A percentile compares a stretch with the other conserved stretches of the same genome.
phyloP scores from a whole-genome alignment of 1,140 invertebrate genomes.

The Drosophila parvula region DNA sequence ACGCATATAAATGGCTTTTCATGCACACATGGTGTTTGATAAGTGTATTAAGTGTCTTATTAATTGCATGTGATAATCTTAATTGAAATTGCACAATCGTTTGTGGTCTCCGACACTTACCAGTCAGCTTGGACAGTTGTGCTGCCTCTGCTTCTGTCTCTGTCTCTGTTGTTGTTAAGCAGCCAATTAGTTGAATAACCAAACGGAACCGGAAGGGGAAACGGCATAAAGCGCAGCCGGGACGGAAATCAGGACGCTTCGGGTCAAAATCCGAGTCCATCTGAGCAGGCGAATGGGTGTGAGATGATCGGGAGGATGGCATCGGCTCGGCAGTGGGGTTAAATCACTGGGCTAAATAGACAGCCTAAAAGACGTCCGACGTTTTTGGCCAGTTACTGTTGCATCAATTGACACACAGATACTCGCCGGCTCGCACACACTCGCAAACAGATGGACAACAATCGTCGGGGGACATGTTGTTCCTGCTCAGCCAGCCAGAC shows the following conservation, averaged over 20 bases:
- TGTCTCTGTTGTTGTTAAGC: slow-evolving; percentile 62
- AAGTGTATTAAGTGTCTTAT: slow-evolving; percentile 54
- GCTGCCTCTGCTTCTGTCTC: slow-evolving; percentile 9
- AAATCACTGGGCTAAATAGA: slow-evolving; percentile 78
- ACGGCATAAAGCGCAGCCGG: slow-evolving; percentile 25
- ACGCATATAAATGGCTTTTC: no score
- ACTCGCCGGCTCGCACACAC: slow-evolving; percentile 19
- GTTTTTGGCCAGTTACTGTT: slow-evolving; percentile 69
- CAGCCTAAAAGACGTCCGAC: slow-evolving; percentile 73
- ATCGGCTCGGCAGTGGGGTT: slow-evolving; percentile 12
- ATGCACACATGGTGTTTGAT: slow-evolving; percentile 9
- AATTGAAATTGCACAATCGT: slow-evolving; percentile 77
- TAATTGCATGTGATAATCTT: slow-evolving; percentile 61
- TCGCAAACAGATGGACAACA: slow-evolving; percentile 49
- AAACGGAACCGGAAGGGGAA: slow-evolving; percentile 27
- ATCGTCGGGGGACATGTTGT: slow-evolving; percentile 72
- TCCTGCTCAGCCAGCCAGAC: slow-evolving; percentile 59
- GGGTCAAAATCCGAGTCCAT: slow-evolving; percentile 11
- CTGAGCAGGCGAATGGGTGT: neutral
- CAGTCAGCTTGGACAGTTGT: slow-evolving; percentile 48
- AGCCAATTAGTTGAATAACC: slow-evolving; percentile 69
- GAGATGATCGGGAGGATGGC: slow-evolving; percentile 1
- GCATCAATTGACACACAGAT: slow-evolving; percentile 69
- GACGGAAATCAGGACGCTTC: slow-evolving; percentile 35
- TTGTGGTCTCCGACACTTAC: slow-evolving; percentile 32